Base-by-base conservation (phyloP, 2,797 vertebrate genomes). In the Lacerta agilis region DNA sequence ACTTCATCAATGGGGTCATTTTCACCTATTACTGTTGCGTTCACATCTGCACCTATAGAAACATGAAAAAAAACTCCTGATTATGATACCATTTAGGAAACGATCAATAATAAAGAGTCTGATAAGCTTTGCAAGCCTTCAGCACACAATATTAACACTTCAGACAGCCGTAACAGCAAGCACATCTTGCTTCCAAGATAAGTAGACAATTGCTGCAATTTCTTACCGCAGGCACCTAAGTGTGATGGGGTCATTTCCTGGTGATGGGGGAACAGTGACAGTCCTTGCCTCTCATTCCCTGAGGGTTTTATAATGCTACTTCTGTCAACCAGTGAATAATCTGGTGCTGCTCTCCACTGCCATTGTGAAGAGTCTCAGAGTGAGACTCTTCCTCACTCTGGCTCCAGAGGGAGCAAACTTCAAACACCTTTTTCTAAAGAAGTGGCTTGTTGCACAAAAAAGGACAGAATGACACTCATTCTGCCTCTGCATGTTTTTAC, bases 1-100 rank as follows among this genome's bases (percentile, higher is more conserved):
- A 99, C 98, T 96, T 99, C 99, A 95, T 99, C 99, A 95, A 99
- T 97, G 1, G 98, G 97, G 94, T 99, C 99, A 61, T 97, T 98
- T 94, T 98, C 98, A 90, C 98, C 98, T 84, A 99, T 98, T 94
- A 99, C 93, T n/a, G 98, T 99, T 49, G 98, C 96, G 58, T 99
- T 99, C 86, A 97, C 96, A 45, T 98, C 98, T 58, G 96, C 97
- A 90, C 97, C 99, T 98, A 90, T 6, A 90, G 94, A 95, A 94
- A 96, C 58, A 94, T 0, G 87, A 92, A 92, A 5, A n/a, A 33
- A 89, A 0, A 71, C 67, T 13, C 71, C 55, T 85, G 86, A 79
- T 81, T 61, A 89, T 36, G 85, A 79, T 82, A 72, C 61, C 33
- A 25, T 20, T 90, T 79, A 87, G 36, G 73, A 69, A 82, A 49